Evolutionary conservation across 64 coral and sea anemone genomes (phyloP), one percentile per base, ranked within the genome.

Genomic region (Montipora efflorescens): DNA sequence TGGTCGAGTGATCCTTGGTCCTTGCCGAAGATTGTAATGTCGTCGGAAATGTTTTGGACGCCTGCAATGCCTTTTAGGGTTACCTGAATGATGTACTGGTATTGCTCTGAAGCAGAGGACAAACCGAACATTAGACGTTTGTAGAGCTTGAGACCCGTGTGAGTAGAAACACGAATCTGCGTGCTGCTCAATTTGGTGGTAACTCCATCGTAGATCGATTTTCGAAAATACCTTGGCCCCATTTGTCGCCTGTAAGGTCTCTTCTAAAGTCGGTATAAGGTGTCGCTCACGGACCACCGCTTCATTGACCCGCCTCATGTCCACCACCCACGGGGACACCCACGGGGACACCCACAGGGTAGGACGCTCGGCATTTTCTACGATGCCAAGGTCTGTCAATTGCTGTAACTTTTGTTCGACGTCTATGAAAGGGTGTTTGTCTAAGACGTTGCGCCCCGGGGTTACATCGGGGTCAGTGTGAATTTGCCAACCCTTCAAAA

Each of bases 111-210:
- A 66, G 57, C 81, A 67, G 81, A 84, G 8, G 81, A 67, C 19
- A 83, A 13, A 20, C 61, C 81, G 64, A 64, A 89, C 5, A 89
- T 89, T 7, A 89, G 49, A 8, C 71, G 71, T 89, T 77, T 89
- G 71, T 75, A 89, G 4, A 73, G 74, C 73, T 25, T 64, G 7
- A 61, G 74, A 13, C 87, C 87, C 1, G 59, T 77, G 22, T 89
- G 74, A 7, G 87, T 89, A 44, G 87, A 21, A 19, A 89, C 74
- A 15, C 5, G 69, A 76, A 22, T 89, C 74, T 16, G 67, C 67
- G 84, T 74, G 23, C 11, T 74, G n/a, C 52, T 87, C 84, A 20
- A 87, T 11, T 75, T 87, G 84, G 18, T 70, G 61, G 3, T 86
- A 86, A 2, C 84, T 64, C 62, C 52, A 55, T 5, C 52, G 52